Evolutionary conservation across 2,113 vertebrate genomes (phyloP), one percentile per base, ranked within the genome.

Genomic region (Alces alces): DNA sequence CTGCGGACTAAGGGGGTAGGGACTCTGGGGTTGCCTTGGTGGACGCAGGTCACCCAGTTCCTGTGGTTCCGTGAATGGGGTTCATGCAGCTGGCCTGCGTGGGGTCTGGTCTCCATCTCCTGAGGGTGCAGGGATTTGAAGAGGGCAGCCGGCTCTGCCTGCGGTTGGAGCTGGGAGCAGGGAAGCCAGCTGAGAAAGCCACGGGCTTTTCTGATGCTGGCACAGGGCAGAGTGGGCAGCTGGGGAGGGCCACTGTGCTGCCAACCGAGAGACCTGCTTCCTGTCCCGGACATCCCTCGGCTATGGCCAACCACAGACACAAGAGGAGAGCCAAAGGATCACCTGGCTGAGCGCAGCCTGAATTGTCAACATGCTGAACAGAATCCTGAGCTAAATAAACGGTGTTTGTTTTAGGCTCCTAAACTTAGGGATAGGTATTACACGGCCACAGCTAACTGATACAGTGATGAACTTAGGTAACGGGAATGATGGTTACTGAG

Each of bases 101-200:
- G 23, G 54, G 5, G 55, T 3, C 82, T 25, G 73, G 25, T 43
- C 39, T 61, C 33, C 0, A 10, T 28, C 57, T 52, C 61, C 76
- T 45, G 6, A 8, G 9, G 58, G 28, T n/a, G 14, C 45, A 50
- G 30, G 33, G 17, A 14, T 16, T 43, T 25, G 17, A 64, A 78
- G n/a, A 27, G 25, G 54, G 36, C 86, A 73, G 17, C 3, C 3
- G 3, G 33, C 39, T 91, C 27, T n/a, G 36, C 39, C 33, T 1
- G 2, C 13, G 4, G 12, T 11, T 61, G 21, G 57, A 27, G 36
- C 27, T 5, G 2, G n/a, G 39, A 64, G n/a, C 1, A 0, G 2
- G 0, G 5, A 57, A 11, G 11, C 55, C 54, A 5, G 1, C 39
- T 36, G 28, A 43, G 73, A 25, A 13, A 50, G 50, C 1, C 0